A percentile compares a stretch with the other conserved stretches of the same genome.
These are phyloP conservation scores for Drosophila cracens DNA, from an alignment of 2,888 invertebrate genomes.

Conservation along the genomic window DNA sequence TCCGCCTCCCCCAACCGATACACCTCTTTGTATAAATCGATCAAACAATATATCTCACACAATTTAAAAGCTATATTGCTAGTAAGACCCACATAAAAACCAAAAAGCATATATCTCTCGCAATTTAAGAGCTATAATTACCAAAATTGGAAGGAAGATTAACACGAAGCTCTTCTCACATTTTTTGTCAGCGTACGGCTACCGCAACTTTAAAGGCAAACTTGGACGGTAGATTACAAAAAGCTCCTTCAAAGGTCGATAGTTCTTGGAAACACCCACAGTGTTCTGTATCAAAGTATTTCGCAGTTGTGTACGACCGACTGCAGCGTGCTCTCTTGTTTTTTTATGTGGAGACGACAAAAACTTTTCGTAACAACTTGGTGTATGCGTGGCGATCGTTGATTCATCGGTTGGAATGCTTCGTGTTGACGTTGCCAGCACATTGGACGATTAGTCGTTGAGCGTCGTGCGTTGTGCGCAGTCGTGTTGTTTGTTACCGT, in stretches of 20 bases:
- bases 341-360: background rate
- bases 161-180: too few relatives aligned
- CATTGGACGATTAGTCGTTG: constrained; percentile 55
- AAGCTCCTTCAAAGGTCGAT: background rate
- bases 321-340: background rate
- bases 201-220: background rate
- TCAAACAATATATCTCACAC: too few relatives aligned
- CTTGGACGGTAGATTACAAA: background rate
- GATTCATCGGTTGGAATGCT: constrained; percentile 3
- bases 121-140: too few relatives aligned
- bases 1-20: too few relatives aligned
- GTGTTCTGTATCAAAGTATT: background rate
- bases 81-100: too few relatives aligned
- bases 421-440: constrained; percentile 8
- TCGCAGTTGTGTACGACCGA: background rate
- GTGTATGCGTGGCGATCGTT: constrained; percentile 72
- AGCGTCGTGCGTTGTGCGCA: constrained; percentile 57
- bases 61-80: too few relatives aligned
- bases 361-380: constrained; percentile 1
- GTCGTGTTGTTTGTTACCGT: constrained; percentile 37
- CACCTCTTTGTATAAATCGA: too few relatives aligned
- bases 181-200: background rate
- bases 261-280: background rate
- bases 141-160: too few relatives aligned
- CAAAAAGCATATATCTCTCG: too few relatives aligned